Conservation (phyloP, 1,140 invertebrate genomes). For the Drosophila obscura region DNA sequence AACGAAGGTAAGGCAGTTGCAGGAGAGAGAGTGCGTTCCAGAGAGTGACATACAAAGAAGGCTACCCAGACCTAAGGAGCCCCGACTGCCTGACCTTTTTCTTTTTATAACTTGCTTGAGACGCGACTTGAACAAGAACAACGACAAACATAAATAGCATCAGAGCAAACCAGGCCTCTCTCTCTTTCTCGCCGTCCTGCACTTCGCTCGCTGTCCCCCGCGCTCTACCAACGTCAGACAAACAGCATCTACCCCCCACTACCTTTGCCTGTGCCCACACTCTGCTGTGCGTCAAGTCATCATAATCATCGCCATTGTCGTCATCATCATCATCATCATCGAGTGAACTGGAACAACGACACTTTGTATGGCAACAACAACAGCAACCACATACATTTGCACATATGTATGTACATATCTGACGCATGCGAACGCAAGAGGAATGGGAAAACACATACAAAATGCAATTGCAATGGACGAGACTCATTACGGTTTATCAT, state of each 20-base stretch:
- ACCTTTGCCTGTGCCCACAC: background rate
- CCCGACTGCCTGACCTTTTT: no score
- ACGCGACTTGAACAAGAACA: conserved; percentile 18
- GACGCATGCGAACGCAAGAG: conserved; percentile 22
- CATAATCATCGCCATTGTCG: conserved; percentile 53
- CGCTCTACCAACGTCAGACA: no score
- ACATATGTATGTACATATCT: conserved; percentile 21
- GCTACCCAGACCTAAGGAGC: no score
- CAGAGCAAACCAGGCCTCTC: conserved; percentile 32
- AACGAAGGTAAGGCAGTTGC: conserved; percentile 2
- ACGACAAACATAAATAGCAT: conserved; percentile 53
- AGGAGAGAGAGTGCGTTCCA: no score
- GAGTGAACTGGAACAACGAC: conserved; percentile 70
- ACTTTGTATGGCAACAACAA: conserved; percentile 30
- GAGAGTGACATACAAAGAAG: no score
- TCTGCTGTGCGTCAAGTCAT: conserved; percentile 64
- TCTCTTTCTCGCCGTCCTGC: conserved; percentile 8
- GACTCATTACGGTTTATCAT: background rate
- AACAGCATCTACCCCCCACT: conserved; percentile 7
- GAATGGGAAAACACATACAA: conserved; percentile 27
- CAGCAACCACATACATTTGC: conserved; percentile 10
- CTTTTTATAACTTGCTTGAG: no score
- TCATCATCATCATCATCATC: conserved; percentile 21
- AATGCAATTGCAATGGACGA: conserved; percentile 2
- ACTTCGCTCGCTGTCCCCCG: no score